Conservation (phyloP, 2,888 invertebrate species). For the Caenorhabditis japonica region DNA sequence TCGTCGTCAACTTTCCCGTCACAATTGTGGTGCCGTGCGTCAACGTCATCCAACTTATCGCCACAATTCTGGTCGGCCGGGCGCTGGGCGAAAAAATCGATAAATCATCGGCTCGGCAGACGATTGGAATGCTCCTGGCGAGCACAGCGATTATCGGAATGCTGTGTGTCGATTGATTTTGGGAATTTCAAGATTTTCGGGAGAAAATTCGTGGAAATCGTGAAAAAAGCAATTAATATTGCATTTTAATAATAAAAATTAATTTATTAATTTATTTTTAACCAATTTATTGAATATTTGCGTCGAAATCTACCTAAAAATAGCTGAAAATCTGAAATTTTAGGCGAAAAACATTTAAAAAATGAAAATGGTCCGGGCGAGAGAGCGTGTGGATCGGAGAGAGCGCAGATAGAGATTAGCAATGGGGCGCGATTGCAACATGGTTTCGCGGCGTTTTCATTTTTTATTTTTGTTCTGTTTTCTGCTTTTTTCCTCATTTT, state of each 20-base stretch:
- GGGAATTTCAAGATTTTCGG: too few relatives aligned
- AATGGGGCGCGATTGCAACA: conserved; percentile 8
- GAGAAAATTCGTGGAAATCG: too few relatives aligned
- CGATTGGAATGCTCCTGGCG: conserved; percentile 36
- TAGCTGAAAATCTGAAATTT: too few relatives aligned
- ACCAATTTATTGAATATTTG: neutral
- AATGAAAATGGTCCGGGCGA: neutral
- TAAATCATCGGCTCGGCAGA: conserved; percentile 14
- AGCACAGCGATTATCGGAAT: conserved; percentile 48
- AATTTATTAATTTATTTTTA: conserved; percentile 1
- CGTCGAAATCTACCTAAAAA: neutral
- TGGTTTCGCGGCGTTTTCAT: conserved; percentile 2
- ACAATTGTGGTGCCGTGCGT: conserved; percentile 59
- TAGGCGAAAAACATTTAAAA: too few relatives aligned
- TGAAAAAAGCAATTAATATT: too few relatives aligned
- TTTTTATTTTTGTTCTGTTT: neutral
- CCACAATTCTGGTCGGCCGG: conserved; percentile 42
- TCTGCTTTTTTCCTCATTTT: too few relatives aligned
- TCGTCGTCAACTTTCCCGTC: conserved; percentile 55
- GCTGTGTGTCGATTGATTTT: conserved; percentile 21
- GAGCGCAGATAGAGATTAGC: neutral
- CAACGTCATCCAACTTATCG: conserved; percentile 56
- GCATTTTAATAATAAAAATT: neutral
- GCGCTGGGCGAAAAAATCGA: conserved; percentile 51
- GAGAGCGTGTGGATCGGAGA: conserved; percentile 4